These are phyloP conservation scores for Carassius carassius DNA, from an alignment of 2,113 vertebrate genomes.

Conservation along the genomic window DNA sequence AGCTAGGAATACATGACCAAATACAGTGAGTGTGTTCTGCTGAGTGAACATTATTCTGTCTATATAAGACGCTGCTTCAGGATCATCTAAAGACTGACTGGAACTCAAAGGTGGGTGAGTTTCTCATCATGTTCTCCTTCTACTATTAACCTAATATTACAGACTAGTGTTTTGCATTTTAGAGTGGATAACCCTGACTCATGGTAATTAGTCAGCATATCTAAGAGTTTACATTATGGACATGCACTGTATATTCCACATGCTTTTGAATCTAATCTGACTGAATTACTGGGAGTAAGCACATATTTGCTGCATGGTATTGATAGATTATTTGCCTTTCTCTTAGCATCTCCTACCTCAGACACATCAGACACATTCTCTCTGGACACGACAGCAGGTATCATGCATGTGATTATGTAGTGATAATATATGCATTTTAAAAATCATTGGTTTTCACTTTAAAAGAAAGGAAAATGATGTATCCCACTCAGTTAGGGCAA, in stretches of 20 bases:
- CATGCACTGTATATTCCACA: too few species aligned
- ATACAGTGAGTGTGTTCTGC: constrained; percentile 62
- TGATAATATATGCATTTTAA: not conserved
- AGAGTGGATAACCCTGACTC: too few species aligned
- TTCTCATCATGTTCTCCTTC: not conserved
- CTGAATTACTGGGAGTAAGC: too few species aligned
- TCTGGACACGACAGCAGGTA: not conserved
- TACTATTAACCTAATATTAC: not conserved
- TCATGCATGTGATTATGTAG: not conserved
- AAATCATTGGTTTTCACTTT: not conserved
- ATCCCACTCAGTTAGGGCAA: not conserved
- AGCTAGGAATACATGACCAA: constrained; percentile 64
- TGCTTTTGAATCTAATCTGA: too few species aligned
- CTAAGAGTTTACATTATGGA: too few species aligned
- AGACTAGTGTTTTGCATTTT: too few species aligned
- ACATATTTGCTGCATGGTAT: too few species aligned
- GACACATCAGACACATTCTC: not conserved
- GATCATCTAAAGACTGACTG: constrained; percentile 56
- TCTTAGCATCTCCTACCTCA: constrained; percentile 12
- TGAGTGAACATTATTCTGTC: constrained; percentile 57
- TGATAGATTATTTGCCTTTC: too few species aligned
- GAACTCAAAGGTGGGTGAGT: constrained; percentile 66
- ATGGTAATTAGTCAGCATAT: too few species aligned
- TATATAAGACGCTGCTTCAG: constrained; percentile 68
- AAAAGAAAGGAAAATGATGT: not conserved